Evolutionary conservation across 2,888 invertebrate genomes (phyloP).

Genomic region (Anthophora plumipes): DNA sequence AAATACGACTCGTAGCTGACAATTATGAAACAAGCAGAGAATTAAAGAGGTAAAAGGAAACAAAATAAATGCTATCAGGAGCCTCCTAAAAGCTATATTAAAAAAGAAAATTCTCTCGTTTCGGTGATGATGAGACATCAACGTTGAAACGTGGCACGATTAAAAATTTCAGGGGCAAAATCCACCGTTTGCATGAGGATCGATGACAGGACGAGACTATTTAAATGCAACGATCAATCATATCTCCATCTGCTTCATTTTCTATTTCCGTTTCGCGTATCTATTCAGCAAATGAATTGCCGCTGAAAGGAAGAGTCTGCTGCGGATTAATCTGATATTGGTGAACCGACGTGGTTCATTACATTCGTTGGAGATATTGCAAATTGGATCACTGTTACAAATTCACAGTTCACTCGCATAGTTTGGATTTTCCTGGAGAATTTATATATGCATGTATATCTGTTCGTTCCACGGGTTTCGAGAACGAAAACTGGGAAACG

Average conservation of each 20-base stretch:
- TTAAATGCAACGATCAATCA: constrained; percentile 34
- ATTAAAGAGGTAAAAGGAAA: not conserved
- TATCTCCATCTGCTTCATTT: constrained; percentile 4
- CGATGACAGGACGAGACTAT: not conserved
- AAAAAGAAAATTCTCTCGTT: constrained; percentile 10
- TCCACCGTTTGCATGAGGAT: not conserved
- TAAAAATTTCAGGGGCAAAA: constrained; percentile 28
- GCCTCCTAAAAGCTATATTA: constrained; percentile 3
- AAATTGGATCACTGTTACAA: constrained; percentile 31
- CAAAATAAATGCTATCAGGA: not conserved
- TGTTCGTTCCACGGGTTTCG: not conserved
- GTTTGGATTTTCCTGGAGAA: constrained; percentile 19
- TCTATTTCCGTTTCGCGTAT: not conserved
- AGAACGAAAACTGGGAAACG: not conserved
- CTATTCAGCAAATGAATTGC: not conserved
- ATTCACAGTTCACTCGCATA: not conserved
- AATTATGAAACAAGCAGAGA: not conserved
- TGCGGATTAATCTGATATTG: constrained; percentile 10
- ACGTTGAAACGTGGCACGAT: not conserved
- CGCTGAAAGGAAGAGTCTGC: not conserved
- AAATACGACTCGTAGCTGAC: not conserved
- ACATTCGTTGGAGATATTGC: constrained; percentile 12
- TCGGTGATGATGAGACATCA: constrained; percentile 2
- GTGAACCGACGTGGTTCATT: not conserved
- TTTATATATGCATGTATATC: constrained; percentile 18